These are phyloP conservation scores for Scomber colias DNA, from an alignment of 2,113 vertebrate species.

Conservation along the genomic window DNA sequence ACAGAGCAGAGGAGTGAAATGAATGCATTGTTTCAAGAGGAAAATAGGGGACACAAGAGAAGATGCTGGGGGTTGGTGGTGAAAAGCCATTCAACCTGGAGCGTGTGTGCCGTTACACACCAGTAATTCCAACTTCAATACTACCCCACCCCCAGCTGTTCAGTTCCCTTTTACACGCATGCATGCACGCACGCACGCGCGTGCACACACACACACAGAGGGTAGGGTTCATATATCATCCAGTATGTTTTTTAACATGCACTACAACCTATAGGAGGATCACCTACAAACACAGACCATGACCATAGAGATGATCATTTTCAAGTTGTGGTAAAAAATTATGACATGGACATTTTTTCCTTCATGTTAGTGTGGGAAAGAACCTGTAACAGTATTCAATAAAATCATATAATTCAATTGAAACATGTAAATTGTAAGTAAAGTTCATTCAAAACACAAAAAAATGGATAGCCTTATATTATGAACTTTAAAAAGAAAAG, in stretches of 20 bases:
- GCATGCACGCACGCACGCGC: constrained; percentile 10
- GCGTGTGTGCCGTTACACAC: constrained; percentile 56
- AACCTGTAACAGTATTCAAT: no score
- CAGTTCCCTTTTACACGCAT: constrained; percentile 3
- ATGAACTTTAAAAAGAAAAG: no score
- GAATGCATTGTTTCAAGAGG: constrained; percentile 9
- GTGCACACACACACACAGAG: constrained; percentile 5
- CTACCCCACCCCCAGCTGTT: constrained; percentile 46
- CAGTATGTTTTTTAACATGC: not conserved
- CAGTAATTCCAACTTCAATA: constrained; percentile 57
- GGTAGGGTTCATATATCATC: not conserved
- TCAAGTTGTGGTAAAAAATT: no score
- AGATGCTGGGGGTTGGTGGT: not conserved
- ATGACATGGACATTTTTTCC: no score
- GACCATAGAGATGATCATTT: no score
- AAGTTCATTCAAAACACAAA: no score
- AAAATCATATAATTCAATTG: no score
- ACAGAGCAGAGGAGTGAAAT: constrained; percentile 3
- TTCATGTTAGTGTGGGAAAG: no score
- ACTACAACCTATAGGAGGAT: constrained; percentile 5
- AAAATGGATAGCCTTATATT: no score
- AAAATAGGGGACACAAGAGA: constrained; percentile 15
- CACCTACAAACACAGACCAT: not conserved
- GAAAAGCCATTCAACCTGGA: constrained; percentile 53
- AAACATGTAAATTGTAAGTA: no score